Evolutionary conservation across 2,797 vertebrate species (phyloP).

Genomic region (Muraenolepis orangiensis): DNA sequence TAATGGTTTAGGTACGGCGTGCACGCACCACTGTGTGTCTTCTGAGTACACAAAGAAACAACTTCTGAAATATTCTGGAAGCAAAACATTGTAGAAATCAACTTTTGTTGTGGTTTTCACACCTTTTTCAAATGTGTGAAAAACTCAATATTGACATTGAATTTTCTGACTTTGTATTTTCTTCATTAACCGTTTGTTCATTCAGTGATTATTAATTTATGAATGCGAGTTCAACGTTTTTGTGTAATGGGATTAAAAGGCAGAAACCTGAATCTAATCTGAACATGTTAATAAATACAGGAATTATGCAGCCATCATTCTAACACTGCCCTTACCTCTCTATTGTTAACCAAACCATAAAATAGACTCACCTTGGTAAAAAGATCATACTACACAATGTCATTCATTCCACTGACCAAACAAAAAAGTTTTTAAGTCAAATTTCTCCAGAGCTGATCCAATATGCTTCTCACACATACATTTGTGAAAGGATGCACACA

Average conservation of each 20-base stretch:
- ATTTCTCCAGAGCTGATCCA: conserved; percentile 17
- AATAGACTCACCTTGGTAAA: conserved; percentile 45
- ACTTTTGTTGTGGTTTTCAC: not conserved
- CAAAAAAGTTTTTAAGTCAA: not conserved
- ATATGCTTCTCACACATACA: conserved; percentile 18
- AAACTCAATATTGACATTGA: too few relatives aligned
- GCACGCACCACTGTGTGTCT: not conserved
- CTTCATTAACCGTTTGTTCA: too few relatives aligned
- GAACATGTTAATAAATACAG: not conserved
- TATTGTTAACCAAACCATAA: not conserved
- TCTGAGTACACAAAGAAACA: not conserved
- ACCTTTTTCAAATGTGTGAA: not conserved
- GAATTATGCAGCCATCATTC: not conserved
- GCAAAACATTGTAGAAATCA: not conserved
- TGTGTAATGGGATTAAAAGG: not conserved
- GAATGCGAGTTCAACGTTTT: not conserved
- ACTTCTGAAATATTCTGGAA: not conserved
- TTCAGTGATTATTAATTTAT: not conserved
- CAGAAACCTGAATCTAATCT: not conserved
- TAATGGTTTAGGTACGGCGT: not conserved
- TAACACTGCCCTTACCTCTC: not conserved
- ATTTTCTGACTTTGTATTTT: too few relatives aligned
- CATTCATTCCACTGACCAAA: not conserved
- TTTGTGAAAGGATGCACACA: conserved; percentile 3
- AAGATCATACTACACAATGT: conserved; percentile 7